Evolutionary conservation across 2,113 vertebrate genomes (phyloP).

Genomic region (Falcunculus frontatus): DNA sequence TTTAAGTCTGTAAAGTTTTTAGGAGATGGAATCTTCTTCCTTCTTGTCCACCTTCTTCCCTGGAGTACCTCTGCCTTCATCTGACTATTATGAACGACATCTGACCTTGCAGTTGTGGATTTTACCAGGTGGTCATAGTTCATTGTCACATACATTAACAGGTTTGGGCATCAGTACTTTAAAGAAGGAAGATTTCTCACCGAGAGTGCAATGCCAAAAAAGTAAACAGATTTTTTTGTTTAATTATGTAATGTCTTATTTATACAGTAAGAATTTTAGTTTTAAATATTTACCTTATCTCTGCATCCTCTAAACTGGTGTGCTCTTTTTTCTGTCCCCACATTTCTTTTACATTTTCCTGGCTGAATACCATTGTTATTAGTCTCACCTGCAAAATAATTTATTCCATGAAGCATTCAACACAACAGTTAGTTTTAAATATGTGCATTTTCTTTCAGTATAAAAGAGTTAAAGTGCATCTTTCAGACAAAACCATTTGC

Average conservation of each 20-base stretch:
- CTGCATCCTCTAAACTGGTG: neutral
- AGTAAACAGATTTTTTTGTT: constrained; percentile 26
- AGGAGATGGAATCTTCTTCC: neutral
- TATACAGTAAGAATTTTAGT: constrained; percentile 21
- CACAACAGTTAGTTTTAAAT: neutral
- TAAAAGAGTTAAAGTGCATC: neutral
- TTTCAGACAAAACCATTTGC: neutral
- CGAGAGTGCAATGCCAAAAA: neutral
- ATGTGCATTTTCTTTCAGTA: neutral
- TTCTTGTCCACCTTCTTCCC: neutral
- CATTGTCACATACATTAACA: too few relatives aligned
- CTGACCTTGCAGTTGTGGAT: neutral
- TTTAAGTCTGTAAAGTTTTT: neutral
- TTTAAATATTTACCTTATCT: constrained; percentile 60
- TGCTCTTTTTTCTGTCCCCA: neutral
- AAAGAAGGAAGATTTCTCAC: neutral
- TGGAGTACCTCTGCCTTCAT: neutral
- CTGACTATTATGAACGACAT: neutral
- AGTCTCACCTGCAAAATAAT: neutral
- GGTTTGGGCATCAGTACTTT: neutral
- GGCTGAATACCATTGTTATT: neutral
- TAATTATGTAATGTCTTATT: constrained; percentile 13
- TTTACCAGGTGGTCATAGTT: neutral
- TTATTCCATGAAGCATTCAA: neutral
- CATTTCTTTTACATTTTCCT: constrained; percentile 4